Conservation (phyloP, 2,888 invertebrate species). For the Pyralis farinalis region DNA sequence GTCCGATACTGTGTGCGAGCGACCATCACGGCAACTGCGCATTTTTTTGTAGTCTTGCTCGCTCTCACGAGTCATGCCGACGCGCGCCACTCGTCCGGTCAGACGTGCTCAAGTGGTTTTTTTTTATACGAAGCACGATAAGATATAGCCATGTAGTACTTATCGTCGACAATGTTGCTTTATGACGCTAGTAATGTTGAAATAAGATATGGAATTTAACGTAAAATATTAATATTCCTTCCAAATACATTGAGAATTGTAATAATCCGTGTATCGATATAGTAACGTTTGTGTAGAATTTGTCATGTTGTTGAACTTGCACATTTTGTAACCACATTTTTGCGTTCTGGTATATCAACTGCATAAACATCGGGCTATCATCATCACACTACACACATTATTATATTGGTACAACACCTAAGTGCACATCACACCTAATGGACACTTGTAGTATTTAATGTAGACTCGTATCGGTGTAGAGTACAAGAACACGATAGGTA, state of each 20-base stretch:
- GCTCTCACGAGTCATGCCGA: constrained; percentile 45
- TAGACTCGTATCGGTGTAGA: no score
- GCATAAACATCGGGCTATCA: no score
- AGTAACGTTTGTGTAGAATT: no score
- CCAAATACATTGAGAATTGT: not conserved
- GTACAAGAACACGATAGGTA: no score
- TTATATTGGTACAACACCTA: no score
- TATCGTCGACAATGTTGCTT: not conserved
- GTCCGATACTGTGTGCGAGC: constrained; percentile 29
- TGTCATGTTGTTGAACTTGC: no score
- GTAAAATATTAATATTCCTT: not conserved
- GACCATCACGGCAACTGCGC: constrained; percentile 47
- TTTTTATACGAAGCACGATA: constrained; percentile 5
- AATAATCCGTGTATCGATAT: no score
- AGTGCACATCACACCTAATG: no score
- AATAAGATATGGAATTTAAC: not conserved
- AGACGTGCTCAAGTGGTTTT: constrained; percentile 23
- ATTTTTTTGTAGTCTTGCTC: constrained; percentile 43
- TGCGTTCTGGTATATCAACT: no score
- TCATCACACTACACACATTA: no score
- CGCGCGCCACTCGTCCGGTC: constrained; percentile 39
- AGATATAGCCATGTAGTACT: constrained; percentile 1
- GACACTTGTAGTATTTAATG: no score
- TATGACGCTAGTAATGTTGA: not conserved
- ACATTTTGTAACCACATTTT: no score